Evolutionary conservation across 2,797 vertebrate species (phyloP), one percentile per base, ranked within the genome.

Genomic region (Enteromius radiatus): DNA sequence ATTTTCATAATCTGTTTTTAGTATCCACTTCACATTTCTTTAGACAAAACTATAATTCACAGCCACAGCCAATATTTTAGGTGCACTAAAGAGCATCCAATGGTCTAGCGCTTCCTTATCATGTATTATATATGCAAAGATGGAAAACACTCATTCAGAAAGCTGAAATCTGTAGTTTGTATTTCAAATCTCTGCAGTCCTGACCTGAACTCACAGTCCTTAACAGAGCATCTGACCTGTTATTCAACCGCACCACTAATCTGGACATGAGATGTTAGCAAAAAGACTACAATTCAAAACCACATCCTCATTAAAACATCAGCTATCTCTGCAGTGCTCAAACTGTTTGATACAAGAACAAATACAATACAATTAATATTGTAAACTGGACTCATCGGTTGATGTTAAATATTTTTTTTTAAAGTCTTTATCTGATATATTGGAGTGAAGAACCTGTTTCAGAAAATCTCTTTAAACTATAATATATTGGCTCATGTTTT

Each of bases 401-500:
- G 12, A n/a, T n/a, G n/a, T n/a, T n/a, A n/a, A n/a, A n/a, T n/a
- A n/a, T n/a, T n/a, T n/a, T n/a, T n/a, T n/a, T n/a, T n/a, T n/a
- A n/a, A n/a, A 10, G 33, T 4, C 33, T 56, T 5, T 28, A 10
- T 5, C 38, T 38, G 10, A 9, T 19, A n/a, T 31, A 15, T 59
- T 59, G 17, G 3, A 38, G 19, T 61, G 67, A 41, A 36, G 3
- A 23, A 28, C 15, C 28, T 52, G 45, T 17, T 2, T 68, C 15
- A 23, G 64, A 15, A 45, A 80, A 63, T 23, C 68, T 26, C 28
- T 71, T 61, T 71, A 71, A 80, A 61, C 38, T 47, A 26, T 61
- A 71, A 47, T 63, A 63, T 69, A 45, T 26, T 59, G 61, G 56
- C 52, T 36, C 12, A 11, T 74, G 82, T 49, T 76, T 61, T 77